Base-by-base conservation (phyloP, 1,140 invertebrate species). In the Orius laevigatus region DNA sequence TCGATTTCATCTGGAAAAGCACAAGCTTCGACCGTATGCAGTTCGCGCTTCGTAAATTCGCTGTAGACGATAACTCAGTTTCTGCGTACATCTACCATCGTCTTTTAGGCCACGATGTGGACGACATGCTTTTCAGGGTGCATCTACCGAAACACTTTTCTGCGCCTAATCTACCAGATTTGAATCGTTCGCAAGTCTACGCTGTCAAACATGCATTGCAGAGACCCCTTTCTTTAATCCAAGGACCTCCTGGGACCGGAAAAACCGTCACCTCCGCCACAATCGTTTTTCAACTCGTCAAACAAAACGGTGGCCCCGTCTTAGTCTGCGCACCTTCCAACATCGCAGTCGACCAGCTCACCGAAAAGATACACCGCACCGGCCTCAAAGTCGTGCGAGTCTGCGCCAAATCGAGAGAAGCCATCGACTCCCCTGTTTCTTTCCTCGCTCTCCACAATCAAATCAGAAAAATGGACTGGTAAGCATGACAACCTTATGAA, bases 1-100 rank as follows among this genome's bases (percentile, higher is more conserved):
- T 98, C 9, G 95, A 99, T 67, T 99, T 98, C 68, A 96, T 98
- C 15, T 99, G 95, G 96, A 99, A 99, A 63, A 93, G 92, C 48
- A 98, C 94, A 1, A 93, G 89, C 36, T 99, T 99, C 66, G 93
- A 98, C 65, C 79, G 90, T 56, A 98, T 99, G 95, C 89, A 95
- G 59, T 71, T 85, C 16, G 92, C 95, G 0, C 65, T 98, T 16
- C 77, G 85, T 36, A 92, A 90, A 63, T 98, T 99, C 67, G 92
- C 94, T 11, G 84, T 96, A 6, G 93, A 97, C 60, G 91, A 97
- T 55, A 78, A 79, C 3, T 95, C 90, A 0, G 95, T 99, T 0
- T 98, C 94, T 1, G 84, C 83, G 1, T 98, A 94, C 62, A 98
- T 99, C 53, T 99, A 98, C 63, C 90, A 97, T 53, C 82, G 92